These are phyloP conservation scores for Prunella fulvescens DNA, from an alignment of 2,113 vertebrate species.

Conservation along the genomic window DNA sequence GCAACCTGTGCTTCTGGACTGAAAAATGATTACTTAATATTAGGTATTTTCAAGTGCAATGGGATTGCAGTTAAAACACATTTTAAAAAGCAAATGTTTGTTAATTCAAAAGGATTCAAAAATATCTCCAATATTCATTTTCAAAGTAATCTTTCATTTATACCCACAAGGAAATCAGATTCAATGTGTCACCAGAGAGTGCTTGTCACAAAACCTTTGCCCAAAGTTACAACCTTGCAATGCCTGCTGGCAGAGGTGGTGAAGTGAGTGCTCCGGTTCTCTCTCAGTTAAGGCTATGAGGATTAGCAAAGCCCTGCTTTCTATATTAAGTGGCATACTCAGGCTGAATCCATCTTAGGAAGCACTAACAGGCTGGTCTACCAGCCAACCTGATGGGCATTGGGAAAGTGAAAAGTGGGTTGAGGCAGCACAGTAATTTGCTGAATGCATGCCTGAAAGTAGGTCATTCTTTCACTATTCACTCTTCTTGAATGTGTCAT, in stretches of 20 bases:
- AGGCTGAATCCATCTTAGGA: not conserved
- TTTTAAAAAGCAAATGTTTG: not conserved
- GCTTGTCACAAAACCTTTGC: not conserved
- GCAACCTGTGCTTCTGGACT: not conserved
- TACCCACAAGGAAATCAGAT: not conserved
- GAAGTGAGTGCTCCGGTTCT: not conserved
- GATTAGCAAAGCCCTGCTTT: not conserved
- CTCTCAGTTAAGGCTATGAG: not conserved
- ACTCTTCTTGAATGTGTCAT: not conserved
- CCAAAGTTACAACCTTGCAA: not conserved
- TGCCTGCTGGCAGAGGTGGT: not conserved
- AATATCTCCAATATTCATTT: not conserved
- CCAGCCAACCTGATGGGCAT: not conserved
- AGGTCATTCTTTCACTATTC: not conserved
- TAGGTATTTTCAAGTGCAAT: not conserved
- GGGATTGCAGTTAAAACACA: not conserved
- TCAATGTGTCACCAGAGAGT: not conserved
- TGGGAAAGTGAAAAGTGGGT: not conserved
- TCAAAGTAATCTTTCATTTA: not conserved
- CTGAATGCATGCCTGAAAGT: accelerated
- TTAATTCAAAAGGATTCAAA: not conserved
- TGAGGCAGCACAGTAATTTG: not conserved
- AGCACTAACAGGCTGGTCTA: not conserved
- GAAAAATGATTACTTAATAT: not conserved
- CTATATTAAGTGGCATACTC: not conserved